Evolutionary conservation across 1,140 invertebrate genomes (phyloP), one percentile per base, ranked within the genome.

Genomic region (Cherax quadricarinatus): DNA sequence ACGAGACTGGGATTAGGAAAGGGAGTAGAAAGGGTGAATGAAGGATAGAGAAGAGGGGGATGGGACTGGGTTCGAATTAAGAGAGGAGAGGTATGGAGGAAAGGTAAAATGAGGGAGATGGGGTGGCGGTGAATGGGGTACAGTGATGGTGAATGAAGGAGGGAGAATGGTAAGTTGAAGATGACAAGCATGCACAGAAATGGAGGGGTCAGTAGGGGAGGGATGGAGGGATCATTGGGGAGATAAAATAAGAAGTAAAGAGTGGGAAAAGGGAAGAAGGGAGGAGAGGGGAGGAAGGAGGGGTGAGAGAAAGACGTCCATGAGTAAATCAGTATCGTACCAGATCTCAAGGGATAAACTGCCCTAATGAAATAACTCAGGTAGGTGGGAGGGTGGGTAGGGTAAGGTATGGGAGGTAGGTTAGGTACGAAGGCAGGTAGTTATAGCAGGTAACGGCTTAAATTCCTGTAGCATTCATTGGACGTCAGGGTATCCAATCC

Each of bases 381-480:
- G 60, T 41, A 51, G 5, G 30, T 21, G 48, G 48, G 81, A 24
- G 60, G 60, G 51, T 49, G 79, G 80, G 79, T 82, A 70, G 62
- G 62, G 62, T 14, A 16, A n/a, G 66, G 66, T 6, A 14, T 12
- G 66, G 66, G 5, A 70, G 66, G 66, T n/a, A 18, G 66, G 16
- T 70, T 12, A 18, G 62, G 21, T 21, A 21, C 5, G 14, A 6
- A 18, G 21, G 66, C 66, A 21, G 1, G 66, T 21, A 70, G 4
- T 70, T 57, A 57, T 48, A 57, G 80, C 88, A 84, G 88, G 88
- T 84, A 89, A 89, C 88, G 81, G 88, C 88, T 89, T 89, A 75
- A 89, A 89, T 89, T 89, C 88, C 79, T 84, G 24, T 21, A 57
- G 53, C 53, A 89, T 89, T 89, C 81, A 89, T 5, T n/a, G 66